A percentile compares a stretch with the other conserved stretches of the same genome.
These are phyloP conservation scores for Neofelis nebulosa DNA, from an alignment of 2,113 vertebrate species.

Conservation along the genomic window DNA sequence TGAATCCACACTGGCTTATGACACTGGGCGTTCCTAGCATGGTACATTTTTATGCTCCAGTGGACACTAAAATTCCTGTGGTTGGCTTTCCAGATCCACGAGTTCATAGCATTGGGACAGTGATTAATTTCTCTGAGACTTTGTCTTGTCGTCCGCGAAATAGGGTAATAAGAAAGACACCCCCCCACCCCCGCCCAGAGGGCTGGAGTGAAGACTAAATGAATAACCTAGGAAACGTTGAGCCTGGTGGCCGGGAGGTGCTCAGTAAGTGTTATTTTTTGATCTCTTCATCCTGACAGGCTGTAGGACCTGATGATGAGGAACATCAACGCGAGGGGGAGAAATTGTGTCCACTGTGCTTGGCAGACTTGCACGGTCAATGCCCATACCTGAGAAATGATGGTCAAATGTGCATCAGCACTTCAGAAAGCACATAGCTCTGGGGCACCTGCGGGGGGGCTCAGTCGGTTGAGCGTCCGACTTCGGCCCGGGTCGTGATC, in stretches of 20 bases:
- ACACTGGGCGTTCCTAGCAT: not conserved
- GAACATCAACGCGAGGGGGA: not conserved
- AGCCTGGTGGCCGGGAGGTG: not conserved
- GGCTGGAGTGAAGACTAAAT: not conserved
- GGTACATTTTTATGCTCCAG: not conserved
- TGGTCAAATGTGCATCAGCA: not conserved
- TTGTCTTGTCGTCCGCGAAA: not conserved
- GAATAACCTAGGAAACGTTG: not conserved
- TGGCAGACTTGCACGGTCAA: not conserved
- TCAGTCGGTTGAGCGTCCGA: no score
- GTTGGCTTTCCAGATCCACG: not conserved
- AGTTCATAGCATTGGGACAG: not conserved
- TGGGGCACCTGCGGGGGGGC: not conserved
- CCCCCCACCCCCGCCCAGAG: not conserved
- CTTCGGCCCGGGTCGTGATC: no score
- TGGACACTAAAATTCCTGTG: not conserved
- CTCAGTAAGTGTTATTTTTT: not conserved
- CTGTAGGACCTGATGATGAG: not conserved
- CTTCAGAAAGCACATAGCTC: conserved; percentile 20
- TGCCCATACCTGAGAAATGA: conserved; percentile 31
- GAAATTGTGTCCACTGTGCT: not conserved
- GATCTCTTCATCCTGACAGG: not conserved
- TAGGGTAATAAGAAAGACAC: not conserved
- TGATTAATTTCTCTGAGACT: conserved; percentile 1
- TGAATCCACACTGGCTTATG: not conserved